These are phyloP conservation scores for Zaprionus tsacasi DNA, from an alignment of 1,140 invertebrate species.

Conservation along the genomic window DNA sequence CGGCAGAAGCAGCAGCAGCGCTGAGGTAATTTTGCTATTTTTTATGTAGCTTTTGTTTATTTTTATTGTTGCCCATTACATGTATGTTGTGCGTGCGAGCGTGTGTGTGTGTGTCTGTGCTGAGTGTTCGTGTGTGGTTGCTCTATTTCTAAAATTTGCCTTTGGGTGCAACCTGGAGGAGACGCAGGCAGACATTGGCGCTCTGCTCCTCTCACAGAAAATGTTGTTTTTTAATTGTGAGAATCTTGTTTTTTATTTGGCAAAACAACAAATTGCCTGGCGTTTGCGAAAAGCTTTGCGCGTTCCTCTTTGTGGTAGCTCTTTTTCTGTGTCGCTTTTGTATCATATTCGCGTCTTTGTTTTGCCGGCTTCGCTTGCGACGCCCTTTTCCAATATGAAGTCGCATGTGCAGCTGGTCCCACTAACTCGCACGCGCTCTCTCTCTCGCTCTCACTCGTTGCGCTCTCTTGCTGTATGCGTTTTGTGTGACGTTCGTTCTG, in stretches of 20 bases:
- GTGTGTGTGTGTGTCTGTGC: conserved; percentile 14
- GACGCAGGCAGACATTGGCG: conserved; percentile 2
- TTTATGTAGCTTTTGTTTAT: conserved; percentile 73
- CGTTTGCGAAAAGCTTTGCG: conserved; percentile 7
- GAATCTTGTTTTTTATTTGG: conserved; percentile 18
- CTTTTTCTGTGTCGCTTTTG: conserved; percentile 59
- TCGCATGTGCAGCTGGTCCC: conserved; percentile 51
- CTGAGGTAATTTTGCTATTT: conserved; percentile 81
- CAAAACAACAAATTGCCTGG: conserved; percentile 33
- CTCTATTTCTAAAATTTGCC: conserved; percentile 58
- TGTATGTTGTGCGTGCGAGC: conserved; percentile 21
- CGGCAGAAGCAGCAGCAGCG: conserved; percentile 49
- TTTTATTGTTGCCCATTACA: conserved; percentile 58
- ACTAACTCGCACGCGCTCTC: conserved; percentile 3
- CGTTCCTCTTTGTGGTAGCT: conserved; percentile 35
- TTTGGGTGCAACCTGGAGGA: conserved; percentile 59
- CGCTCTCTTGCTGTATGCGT: background rate
- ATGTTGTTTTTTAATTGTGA: conserved; percentile 21
- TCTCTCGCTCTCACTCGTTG: conserved; percentile 2
- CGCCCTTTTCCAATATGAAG: conserved; percentile 75
- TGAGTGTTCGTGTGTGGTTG: conserved; percentile 42
- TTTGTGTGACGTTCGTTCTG: background rate
- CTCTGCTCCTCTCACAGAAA: background rate
- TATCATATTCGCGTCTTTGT: conserved; percentile 73
- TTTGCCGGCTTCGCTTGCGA: conserved; percentile 71